Evolutionary conservation across 1,140 invertebrate genomes (phyloP).

Genomic region (Zaprionus tsacasi): DNA sequence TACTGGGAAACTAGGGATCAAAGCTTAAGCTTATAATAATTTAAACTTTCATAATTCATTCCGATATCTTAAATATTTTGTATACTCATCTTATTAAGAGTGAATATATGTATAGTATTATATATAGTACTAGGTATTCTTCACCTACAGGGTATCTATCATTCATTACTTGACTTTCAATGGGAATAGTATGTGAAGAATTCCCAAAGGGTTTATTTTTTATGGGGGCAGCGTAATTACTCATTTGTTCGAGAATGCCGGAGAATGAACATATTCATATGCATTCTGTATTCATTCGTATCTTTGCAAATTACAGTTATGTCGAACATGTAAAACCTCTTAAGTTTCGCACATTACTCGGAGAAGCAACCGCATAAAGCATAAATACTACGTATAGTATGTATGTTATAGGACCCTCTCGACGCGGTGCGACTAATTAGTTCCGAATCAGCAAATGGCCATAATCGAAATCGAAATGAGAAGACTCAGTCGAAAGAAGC

Average conservation of each 20-base stretch:
- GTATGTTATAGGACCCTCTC: not conserved
- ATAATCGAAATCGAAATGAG: conserved; percentile 67
- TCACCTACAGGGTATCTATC: not conserved
- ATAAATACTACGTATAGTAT: conserved; percentile 16
- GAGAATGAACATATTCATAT: conserved; percentile 26
- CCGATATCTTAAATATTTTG: no score
- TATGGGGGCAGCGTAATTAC: conserved; percentile 18
- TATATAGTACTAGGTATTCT: not conserved
- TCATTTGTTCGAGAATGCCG: conserved; percentile 9
- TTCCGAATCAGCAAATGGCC: conserved; percentile 80
- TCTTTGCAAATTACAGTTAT: conserved; percentile 1
- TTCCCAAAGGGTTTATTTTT: not conserved
- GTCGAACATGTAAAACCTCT: conserved; percentile 65
- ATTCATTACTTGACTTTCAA: not conserved
- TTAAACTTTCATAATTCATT: no score
- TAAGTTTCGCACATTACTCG: conserved; percentile 24
- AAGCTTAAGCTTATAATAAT: no score
- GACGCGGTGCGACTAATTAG: conserved; percentile 57
- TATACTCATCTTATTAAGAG: no score
- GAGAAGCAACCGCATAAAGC: conserved; percentile 21
- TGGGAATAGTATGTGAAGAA: not conserved
- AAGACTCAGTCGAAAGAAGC: conserved; percentile 54
- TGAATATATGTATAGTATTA: no score
- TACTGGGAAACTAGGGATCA: no score
- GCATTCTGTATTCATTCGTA: conserved; percentile 10